phyloP scores from a whole-genome alignment of 2,113 vertebrate species.

The Hemibagrus wyckioides region DNA sequence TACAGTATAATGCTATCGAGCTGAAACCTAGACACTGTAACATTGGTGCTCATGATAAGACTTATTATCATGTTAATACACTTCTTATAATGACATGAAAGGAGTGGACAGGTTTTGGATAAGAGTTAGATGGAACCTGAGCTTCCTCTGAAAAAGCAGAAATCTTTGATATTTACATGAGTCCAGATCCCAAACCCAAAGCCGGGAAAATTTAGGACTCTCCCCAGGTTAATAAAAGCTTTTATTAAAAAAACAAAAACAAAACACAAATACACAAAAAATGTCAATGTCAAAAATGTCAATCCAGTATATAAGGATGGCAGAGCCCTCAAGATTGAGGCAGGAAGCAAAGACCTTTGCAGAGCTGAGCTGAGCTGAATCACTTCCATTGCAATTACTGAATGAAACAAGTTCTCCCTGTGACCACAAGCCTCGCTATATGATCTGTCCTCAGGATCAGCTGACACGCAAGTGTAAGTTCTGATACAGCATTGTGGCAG shows the following conservation, averaged over 20 bases:
- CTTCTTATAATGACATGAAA: background rate
- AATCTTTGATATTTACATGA: conserved; percentile 21
- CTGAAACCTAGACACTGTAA: background rate
- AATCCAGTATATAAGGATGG: conserved; percentile 22
- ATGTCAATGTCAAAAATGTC: conserved; percentile 18
- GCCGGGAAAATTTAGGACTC: conserved; percentile 25
- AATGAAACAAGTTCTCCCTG: background rate
- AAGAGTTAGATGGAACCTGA: background rate
- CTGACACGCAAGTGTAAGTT: conserved; percentile 17
- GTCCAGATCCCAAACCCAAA: conserved; percentile 38
- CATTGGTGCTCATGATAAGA: conserved; percentile 9
- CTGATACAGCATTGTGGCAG: background rate
- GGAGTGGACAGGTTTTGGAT: background rate
- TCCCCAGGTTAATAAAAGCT: conserved; percentile 12
- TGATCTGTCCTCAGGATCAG: conserved; percentile 17
- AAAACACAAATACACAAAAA: background rate
- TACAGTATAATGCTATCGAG: background rate
- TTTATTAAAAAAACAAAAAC: too few species aligned
- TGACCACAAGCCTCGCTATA: conserved; percentile 10
- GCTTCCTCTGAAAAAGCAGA: background rate
- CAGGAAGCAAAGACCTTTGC: background rate
- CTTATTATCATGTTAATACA: background rate
- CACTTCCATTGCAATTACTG: conserved; percentile 37
- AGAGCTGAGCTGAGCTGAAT: background rate
- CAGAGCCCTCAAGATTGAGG: background rate